Evolutionary conservation across 2,888 invertebrate species (phyloP).

Genomic region (Petrolisthes cinctipes): DNA sequence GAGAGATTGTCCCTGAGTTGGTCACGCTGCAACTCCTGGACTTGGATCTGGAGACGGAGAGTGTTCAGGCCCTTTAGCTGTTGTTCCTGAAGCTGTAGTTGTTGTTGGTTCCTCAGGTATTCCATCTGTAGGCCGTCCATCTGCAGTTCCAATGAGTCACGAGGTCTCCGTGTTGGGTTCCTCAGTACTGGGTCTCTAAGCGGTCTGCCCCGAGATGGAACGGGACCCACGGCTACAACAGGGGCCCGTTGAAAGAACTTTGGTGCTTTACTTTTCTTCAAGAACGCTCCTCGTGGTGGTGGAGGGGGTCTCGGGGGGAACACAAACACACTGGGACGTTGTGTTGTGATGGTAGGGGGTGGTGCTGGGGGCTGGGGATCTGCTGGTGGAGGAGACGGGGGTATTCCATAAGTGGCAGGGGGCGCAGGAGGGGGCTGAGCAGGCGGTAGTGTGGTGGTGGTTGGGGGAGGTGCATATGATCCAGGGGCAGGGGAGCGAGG

Average conservation of each 20-base stretch:
- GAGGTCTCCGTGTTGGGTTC: not conserved
- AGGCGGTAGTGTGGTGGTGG: slow-evolving; percentile 14
- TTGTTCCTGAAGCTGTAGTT: slow-evolving; percentile 86
- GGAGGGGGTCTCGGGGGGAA: slow-evolving; percentile 20
- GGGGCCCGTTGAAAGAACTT: slow-evolving; percentile 32
- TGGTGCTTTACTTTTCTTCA: slow-evolving; percentile 28
- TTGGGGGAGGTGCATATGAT: slow-evolving; percentile 11
- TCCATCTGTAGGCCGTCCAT: slow-evolving; percentile 34
- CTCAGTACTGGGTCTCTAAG: slow-evolving; percentile 1
- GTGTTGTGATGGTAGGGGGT: slow-evolving; percentile 11
- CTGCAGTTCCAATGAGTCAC: slow-evolving; percentile 17
- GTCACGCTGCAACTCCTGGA: slow-evolving; percentile 57
- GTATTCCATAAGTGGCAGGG: slow-evolving; percentile 22
- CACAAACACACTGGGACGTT: not conserved
- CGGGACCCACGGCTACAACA: slow-evolving; percentile 40
- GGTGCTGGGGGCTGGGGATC: slow-evolving; percentile 35
- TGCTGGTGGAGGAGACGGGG: slow-evolving; percentile 15
- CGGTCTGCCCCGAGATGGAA: not conserved
- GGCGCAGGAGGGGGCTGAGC: slow-evolving; percentile 1
- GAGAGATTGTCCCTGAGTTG: slow-evolving; percentile 52
- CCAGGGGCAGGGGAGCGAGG: slow-evolving; percentile 8
- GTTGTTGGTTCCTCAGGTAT: slow-evolving; percentile 33
- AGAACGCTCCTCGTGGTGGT: slow-evolving; percentile 17
- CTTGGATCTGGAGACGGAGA: slow-evolving; percentile 65
- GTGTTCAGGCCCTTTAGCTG: slow-evolving; percentile 72